Evolutionary conservation across 1,140 invertebrate species (phyloP).

Genomic region (Leptopilina clavipes): DNA sequence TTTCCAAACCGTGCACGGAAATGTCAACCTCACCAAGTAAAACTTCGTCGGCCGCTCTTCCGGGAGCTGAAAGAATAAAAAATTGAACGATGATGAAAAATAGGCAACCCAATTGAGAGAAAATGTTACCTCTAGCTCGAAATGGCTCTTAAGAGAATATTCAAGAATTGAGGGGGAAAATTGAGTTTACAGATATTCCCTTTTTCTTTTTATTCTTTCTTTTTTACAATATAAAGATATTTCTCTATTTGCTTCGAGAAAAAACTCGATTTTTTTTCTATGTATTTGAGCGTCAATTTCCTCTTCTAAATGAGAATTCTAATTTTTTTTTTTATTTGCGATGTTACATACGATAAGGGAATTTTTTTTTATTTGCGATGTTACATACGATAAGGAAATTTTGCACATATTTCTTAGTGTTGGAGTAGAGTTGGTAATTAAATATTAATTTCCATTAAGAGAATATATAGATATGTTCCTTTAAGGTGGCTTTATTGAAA

Average conservation of each 20-base stretch:
- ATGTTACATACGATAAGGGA: too few relatives aligned
- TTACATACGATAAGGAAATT: background rate
- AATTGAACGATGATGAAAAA: slow-evolving; percentile 16
- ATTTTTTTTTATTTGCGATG: background rate
- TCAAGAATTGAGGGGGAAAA: background rate
- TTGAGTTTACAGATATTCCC: background rate
- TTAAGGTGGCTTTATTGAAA: background rate
- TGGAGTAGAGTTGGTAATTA: background rate
- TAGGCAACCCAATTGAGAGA: slow-evolving; percentile 4
- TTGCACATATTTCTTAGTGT: background rate
- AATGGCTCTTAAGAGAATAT: slow-evolving; percentile 2
- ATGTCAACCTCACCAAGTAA: slow-evolving; percentile 66
- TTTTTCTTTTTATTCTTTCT: background rate
- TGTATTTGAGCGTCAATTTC: background rate
- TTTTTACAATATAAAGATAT: background rate
- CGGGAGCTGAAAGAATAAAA: slow-evolving; percentile 58
- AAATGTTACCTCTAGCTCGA: slow-evolving; percentile 6
- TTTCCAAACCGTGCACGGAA: slow-evolving; percentile 56
- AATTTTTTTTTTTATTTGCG: background rate
- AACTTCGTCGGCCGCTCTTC: slow-evolving; percentile 59
- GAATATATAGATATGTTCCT: background rate
- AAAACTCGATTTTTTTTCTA: background rate
- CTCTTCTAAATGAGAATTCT: background rate
- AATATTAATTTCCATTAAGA: slow-evolving; percentile 13
- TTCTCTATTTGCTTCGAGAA: background rate